Conservation (phyloP, 2,113 vertebrate species). For the Spilogale gracilis region DNA sequence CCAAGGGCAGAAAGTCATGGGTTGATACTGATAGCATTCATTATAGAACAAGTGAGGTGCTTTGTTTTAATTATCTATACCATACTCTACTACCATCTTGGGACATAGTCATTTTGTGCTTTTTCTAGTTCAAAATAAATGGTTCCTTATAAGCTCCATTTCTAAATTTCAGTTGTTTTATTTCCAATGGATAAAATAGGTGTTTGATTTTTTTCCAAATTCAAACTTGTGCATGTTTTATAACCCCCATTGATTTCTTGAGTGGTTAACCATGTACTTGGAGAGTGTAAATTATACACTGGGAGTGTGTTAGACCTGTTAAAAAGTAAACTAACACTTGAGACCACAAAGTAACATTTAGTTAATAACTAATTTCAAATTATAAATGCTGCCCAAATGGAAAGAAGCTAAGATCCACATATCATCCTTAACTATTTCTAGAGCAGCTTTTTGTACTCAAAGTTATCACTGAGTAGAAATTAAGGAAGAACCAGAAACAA, state of each 20-base stretch:
- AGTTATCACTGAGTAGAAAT: conserved; percentile 60
- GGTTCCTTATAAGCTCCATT: not conserved
- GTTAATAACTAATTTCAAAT: conserved; percentile 68
- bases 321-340: conserved; percentile 67
- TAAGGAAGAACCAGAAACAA: conserved; percentile 55
- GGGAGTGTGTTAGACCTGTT: conserved; percentile 43
- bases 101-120: conserved; percentile 3
- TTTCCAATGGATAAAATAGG: conserved; percentile 60
- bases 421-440: conserved; percentile 56
- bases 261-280: conserved; percentile 69
- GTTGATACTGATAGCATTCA: not conserved
- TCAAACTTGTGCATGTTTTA: conserved; percentile 72
- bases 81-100: not conserved
- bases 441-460: not conserved
- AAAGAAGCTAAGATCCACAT: conserved; percentile 25
- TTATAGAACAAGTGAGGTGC: not conserved
- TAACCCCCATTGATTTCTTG: conserved; percentile 73
- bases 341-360: conserved; percentile 44
- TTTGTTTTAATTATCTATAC: not conserved
- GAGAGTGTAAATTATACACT: conserved; percentile 66
- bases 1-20: not conserved
- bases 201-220: conserved; percentile 68
- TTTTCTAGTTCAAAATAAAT: conserved; percentile 64
- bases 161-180: conserved; percentile 47
- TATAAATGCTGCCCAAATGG: conserved; percentile 39